A percentile compares a stretch with the other conserved stretches of the same genome.
These are phyloP conservation scores for Crambe crambe DNA, from an alignment of 37 sponge, comb jelly and placozoan genomes.

Conservation along the genomic window DNA sequence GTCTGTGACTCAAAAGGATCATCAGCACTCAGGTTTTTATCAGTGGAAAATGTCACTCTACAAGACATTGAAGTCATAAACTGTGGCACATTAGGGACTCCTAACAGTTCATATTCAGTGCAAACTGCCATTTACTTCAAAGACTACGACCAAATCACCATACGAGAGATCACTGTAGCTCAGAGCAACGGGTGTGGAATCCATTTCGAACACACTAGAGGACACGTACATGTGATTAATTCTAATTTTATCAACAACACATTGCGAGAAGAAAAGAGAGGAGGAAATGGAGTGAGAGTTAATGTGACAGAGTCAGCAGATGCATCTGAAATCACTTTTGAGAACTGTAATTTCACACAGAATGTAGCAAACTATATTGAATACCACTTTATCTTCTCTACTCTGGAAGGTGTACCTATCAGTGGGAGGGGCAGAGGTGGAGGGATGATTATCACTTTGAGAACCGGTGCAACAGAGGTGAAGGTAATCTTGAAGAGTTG, in stretches of 20 bases:
- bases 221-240: background rate
- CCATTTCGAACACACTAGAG: background rate
- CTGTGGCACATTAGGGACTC: background rate
- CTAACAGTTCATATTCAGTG: background rate
- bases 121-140: background rate
- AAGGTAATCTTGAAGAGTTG: background rate
- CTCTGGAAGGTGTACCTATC: background rate
- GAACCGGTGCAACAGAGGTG: background rate
- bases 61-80: background rate
- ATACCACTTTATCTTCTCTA: background rate
- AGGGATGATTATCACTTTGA: background rate
- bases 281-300: background rate
- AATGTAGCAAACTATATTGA: background rate
- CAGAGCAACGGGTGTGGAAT: background rate
- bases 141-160: background rate
- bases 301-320: background rate
- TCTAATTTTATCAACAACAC: background rate
- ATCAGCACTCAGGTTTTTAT: background rate
- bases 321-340: background rate
- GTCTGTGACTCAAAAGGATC: background rate
- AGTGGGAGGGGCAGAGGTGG: constrained; percentile 18
- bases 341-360: background rate
- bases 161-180: background rate
- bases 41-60: background rate
- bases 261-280: background rate